Percentiles rank a stretch among this genome's conserved stretches.
phyloP scores from a whole-genome alignment of 2,113 vertebrate species.

The Atherinomorus stipes region DNA sequence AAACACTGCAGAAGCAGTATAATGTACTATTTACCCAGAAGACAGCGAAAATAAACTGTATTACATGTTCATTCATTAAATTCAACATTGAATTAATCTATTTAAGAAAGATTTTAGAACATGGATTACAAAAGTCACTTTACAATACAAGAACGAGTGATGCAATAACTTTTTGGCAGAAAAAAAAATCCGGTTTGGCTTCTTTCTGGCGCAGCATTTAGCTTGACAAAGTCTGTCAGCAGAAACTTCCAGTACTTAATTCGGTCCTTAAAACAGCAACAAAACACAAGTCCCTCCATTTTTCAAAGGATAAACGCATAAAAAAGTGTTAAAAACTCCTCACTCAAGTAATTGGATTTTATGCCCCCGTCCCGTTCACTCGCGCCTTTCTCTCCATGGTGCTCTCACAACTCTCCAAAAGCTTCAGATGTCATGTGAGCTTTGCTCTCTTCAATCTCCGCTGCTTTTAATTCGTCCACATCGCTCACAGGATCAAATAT shows the following conservation, averaged over 20 bases:
- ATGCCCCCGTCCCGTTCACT: slow-evolving; percentile 78
- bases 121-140: slow-evolving; percentile 11
- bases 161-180: background rate
- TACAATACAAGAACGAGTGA: background rate
- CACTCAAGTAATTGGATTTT: slow-evolving; percentile 86
- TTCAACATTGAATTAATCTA: background rate
- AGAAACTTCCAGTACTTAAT: slow-evolving; percentile 57
- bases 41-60: background rate
- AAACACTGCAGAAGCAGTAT: background rate
- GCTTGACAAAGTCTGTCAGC: slow-evolving; percentile 29
- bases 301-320: slow-evolving; percentile 76
- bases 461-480: slow-evolving; percentile 75
- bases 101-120: slow-evolving; percentile 1
- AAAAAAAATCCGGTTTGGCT: slow-evolving; percentile 18
- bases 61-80: background rate
- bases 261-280: slow-evolving; percentile 48
- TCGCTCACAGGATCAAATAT: slow-evolving; percentile 80
- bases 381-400: slow-evolving; percentile 80
- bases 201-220: slow-evolving; percentile 40
- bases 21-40: background rate
- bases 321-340: slow-evolving; percentile 78
- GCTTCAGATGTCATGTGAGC: slow-evolving; percentile 77
- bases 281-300: slow-evolving; percentile 42
- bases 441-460: slow-evolving; percentile 72
- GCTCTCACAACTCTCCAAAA: slow-evolving; percentile 75